A percentile compares a stretch with the other conserved stretches of the same genome.
Evolutionary conservation across 2,113 vertebrate genomes (phyloP).

Genomic region (Pseudopodoces humilis): DNA sequence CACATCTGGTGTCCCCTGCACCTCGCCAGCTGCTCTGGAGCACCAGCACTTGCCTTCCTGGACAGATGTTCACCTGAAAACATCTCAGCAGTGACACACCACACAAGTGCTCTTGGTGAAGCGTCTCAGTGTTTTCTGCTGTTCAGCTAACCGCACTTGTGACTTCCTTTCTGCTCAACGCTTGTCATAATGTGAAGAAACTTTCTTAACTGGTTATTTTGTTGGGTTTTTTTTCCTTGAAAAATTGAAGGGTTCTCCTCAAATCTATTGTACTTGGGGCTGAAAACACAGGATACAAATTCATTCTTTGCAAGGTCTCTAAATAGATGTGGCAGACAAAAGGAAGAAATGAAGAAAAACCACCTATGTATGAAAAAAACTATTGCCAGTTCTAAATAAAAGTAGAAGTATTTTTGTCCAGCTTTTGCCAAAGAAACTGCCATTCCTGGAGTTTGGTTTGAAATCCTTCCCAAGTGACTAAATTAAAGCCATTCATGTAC

Average conservation of each 20-base stretch:
- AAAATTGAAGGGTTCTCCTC: not conserved
- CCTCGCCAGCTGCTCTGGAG: not conserved
- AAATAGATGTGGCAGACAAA: not conserved
- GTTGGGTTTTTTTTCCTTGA: fast-evolving
- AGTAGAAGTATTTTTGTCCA: not conserved
- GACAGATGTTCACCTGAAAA: not conserved
- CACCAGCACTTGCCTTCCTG: not conserved
- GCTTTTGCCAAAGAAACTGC: not conserved
- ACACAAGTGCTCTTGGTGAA: not conserved
- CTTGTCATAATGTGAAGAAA: not conserved
- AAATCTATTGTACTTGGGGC: too few relatives aligned
- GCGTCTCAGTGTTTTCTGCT: not conserved
- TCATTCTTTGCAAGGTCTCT: not conserved
- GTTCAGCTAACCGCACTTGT: not conserved
- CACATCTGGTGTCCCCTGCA: not conserved
- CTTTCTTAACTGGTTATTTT: not conserved
- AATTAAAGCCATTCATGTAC: not conserved
- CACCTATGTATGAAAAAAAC: not conserved
- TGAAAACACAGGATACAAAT: not conserved
- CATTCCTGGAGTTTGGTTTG: not conserved
- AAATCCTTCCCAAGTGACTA: not conserved
- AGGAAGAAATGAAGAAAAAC: not conserved
- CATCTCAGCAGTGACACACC: not conserved
- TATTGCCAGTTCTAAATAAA: fast-evolving
- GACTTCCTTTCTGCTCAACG: not conserved